Evolutionary conservation across 2,797 vertebrate species (phyloP), one percentile per base, ranked within the genome.

Genomic region (Urocyon cinereoargenteus): DNA sequence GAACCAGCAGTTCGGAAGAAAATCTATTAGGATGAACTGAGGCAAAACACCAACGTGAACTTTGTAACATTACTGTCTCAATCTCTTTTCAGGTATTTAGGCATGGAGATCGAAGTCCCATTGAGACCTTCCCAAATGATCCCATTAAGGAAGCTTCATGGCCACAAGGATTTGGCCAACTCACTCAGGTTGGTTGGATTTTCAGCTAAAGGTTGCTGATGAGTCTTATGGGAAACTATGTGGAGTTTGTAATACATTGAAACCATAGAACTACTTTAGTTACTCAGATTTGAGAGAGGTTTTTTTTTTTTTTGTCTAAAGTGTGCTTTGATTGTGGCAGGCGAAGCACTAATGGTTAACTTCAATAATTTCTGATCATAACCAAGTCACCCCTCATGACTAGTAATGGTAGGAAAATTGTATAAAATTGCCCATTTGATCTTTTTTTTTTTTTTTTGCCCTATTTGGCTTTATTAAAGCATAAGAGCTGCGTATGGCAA

Each of bases 111-210:
- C 97, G 99, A 95, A 99, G 99, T 24, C 99, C 99, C 1, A 91
- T 99, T 45, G 98, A 98, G 96, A 98, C 98, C 55, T 99, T 99
- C 86, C 99, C 99, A 16, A 99, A 98, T 0, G 99, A 99, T 93
- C 99, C 98, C 1, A 94, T 99, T 98, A 98, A 99, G 75, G 99
- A 99, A 98, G 98, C 97, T 0, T 98, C 97, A 72, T 99, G 99
- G 99, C 99, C 99, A 0, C 99, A 99, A 66, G 99, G 99, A 75
- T 99, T 99, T 96, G 99, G 99, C 66, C 99, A 99, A 91, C 99
- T 99, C 13, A 99, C 99, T 0, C 99, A 99, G 99, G 99, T 99
- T 98, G 19, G 98, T 94, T 91, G 19, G 22, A 57, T 96, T 98
- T 96, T 79, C 90, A 93, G 66, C 40, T 95, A 40, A 70, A 36